Evolutionary conservation across 2,113 vertebrate genomes (phyloP), one percentile per base, ranked within the genome.

Genomic region (Stigmatopora argus): DNA sequence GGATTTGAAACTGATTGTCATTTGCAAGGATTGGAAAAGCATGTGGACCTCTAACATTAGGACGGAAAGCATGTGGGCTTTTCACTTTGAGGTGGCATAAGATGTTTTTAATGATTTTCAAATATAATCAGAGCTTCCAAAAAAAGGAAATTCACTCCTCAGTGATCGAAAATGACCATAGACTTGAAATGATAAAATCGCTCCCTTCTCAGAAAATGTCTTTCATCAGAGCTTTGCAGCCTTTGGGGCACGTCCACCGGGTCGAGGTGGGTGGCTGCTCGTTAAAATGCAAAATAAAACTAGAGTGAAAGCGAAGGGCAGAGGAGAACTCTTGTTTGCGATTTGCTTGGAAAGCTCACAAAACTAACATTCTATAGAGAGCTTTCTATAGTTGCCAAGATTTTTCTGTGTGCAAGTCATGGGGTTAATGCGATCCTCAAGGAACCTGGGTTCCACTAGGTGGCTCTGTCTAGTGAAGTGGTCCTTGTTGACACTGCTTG

Each of bases 341-440:
- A 75, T 84, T 74, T 79, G 74, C 71, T 73, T 60, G 65, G 75
- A 82, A 70, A 74, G 73, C 78, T 69, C 45, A 71, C 73, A 79
- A 85, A 88, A 82, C 75, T 57, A 84, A 85, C 82, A 83, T 74
- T 64, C 83, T 71, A 65, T 72, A 72, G 78, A 67, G 76, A 19
- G 51, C 72, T 78, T 82, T 76, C 67, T 82, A 77, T 78, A 78
- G 85, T 83, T 66, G 71, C 78, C 66, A 58, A 31, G 12, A 68
- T 78, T 81, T 85, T 83, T 88, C 79, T 86, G 74, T 60, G n/a
- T 18, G 60, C 63, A 67, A 82, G 82, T 82, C 82, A 80, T 66
- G 69, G 81, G 85, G 86, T 87, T 80, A 75, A 62, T 70, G 62
- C 65, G 57, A 72, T 74, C 78, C 80, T 80, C 69, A 62, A 76